Percentiles rank a stretch among this genome's conserved stretches.
phyloP scores from a whole-genome alignment of 2,888 invertebrate species.

The Meandrusa payeni region DNA sequence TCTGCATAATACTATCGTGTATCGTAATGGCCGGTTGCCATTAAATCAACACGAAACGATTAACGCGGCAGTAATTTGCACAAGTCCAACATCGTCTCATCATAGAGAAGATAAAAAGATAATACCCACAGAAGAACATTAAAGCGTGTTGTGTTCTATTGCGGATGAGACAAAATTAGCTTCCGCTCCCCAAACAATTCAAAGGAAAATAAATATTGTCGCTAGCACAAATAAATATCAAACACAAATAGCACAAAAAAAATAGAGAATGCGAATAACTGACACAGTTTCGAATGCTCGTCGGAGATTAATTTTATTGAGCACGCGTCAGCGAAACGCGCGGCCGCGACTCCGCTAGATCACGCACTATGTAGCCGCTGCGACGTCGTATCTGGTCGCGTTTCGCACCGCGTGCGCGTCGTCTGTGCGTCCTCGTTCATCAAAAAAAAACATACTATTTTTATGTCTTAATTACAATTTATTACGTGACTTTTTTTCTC shows the following conservation, averaged over 20 bases:
- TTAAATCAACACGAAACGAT: too few relatives aligned
- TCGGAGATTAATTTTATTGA: constrained; percentile 45
- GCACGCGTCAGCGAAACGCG: constrained; percentile 28
- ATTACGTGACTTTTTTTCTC: constrained; percentile 25
- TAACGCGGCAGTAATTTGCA: background rate
- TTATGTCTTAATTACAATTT: constrained; percentile 33
- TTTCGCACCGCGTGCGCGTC: background rate
- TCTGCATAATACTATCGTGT: too few relatives aligned
- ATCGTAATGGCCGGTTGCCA: too few relatives aligned
- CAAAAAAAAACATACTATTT: constrained; percentile 28
- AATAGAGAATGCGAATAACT: constrained; percentile 58
- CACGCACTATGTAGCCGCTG: constrained; percentile 2
- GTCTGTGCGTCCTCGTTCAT: background rate
- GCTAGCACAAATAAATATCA: constrained; percentile 48
- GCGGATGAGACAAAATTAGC: constrained; percentile 4
- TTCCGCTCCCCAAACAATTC: constrained; percentile 30
- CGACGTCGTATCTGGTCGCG: too few relatives aligned
- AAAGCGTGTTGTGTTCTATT: background rate
- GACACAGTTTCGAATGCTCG: constrained; percentile 51
- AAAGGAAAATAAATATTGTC: constrained; percentile 37
- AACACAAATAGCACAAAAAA: constrained; percentile 53
- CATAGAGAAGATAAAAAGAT: background rate
- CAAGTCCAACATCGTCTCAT: background rate
- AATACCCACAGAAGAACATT: background rate
- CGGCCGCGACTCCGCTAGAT: constrained; percentile 12